These are phyloP conservation scores for Argyrosomus regius DNA, from an alignment of 2,797 vertebrate genomes.

Conservation along the genomic window DNA sequence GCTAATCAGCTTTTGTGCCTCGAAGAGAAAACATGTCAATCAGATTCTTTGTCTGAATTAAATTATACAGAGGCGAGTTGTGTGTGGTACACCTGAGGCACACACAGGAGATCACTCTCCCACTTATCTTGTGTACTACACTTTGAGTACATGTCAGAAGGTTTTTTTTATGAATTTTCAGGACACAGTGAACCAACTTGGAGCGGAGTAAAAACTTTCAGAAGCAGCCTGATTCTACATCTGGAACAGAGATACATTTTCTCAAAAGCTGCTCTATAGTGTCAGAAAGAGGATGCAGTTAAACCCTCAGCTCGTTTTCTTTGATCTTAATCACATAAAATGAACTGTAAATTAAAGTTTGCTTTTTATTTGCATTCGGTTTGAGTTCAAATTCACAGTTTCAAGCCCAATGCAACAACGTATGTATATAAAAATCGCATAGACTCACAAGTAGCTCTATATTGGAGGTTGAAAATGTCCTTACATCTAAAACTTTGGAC, in stretches of 20 bases:
- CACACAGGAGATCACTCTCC: constrained; percentile 20
- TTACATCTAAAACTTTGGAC: constrained; percentile 1
- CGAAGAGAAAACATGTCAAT: constrained; percentile 65
- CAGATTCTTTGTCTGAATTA: constrained; percentile 54
- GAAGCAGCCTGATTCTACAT: neutral
- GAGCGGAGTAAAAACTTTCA: constrained; percentile 8
- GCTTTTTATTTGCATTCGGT: neutral
- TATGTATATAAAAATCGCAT: neutral
- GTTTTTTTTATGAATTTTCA: neutral
- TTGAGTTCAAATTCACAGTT: constrained; percentile 1
- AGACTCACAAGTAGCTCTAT: neutral
- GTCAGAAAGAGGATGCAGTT: neutral
- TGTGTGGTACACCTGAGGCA: constrained; percentile 14
- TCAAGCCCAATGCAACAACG: neutral
- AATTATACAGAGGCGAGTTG: constrained; percentile 44
- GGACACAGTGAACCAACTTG: neutral
- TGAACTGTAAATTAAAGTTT: neutral
- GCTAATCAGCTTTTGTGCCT: constrained; percentile 71
- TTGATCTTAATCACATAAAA: constrained; percentile 11
- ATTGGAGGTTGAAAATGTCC: neutral
- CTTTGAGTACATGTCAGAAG: constrained; percentile 3
- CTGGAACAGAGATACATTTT: neutral
- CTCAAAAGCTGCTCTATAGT: neutral
- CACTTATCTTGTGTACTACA: neutral
- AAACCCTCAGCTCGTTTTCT: constrained; percentile 7